Evolutionary conservation across 2,888 invertebrate genomes (phyloP).

Genomic region (Campoplex capitator): DNA sequence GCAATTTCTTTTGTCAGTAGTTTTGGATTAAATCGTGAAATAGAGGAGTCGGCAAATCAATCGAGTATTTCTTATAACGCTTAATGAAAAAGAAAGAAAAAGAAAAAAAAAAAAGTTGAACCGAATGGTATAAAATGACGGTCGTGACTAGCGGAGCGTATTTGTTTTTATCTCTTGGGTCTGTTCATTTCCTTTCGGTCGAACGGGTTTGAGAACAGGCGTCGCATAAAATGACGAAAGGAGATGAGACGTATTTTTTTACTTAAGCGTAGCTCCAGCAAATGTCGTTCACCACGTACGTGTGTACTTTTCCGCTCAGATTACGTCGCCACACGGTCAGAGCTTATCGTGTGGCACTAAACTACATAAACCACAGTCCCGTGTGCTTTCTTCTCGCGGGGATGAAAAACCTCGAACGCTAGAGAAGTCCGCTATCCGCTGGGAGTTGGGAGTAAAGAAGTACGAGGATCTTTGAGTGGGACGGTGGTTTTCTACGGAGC

Average conservation of each 20-base stretch:
- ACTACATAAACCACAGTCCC: conserved; percentile 52
- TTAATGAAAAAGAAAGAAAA: conserved; percentile 47
- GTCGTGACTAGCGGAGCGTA: conserved; percentile 38
- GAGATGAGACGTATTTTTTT: conserved; percentile 24
- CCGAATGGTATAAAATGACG: conserved; percentile 12
- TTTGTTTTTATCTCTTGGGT: conserved; percentile 36
- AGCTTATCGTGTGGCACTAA: conserved; percentile 57
- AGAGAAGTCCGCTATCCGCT: conserved; percentile 18
- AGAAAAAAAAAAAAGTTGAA: conserved; percentile 40
- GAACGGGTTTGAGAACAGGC: conserved; percentile 14
- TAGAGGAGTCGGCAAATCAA: background rate
- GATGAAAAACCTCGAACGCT: conserved; percentile 39
- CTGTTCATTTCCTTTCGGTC: conserved; percentile 23
- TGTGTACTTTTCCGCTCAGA: conserved; percentile 28
- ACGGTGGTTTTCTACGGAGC: conserved; percentile 8
- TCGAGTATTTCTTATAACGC: conserved; percentile 29
- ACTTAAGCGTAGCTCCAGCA: conserved; percentile 10
- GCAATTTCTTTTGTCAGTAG: background rate
- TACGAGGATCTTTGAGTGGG: conserved; percentile 21
- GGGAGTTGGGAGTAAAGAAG: conserved; percentile 29
- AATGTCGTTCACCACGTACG: conserved; percentile 10
- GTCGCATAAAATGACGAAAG: conserved; percentile 43
- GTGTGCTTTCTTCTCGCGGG: conserved; percentile 20
- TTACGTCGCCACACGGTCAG: conserved; percentile 42
- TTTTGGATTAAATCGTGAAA: background rate